Evolutionary conservation across 2,888 invertebrate genomes (phyloP).

Genomic region (Caenorhabditis imperialis): DNA sequence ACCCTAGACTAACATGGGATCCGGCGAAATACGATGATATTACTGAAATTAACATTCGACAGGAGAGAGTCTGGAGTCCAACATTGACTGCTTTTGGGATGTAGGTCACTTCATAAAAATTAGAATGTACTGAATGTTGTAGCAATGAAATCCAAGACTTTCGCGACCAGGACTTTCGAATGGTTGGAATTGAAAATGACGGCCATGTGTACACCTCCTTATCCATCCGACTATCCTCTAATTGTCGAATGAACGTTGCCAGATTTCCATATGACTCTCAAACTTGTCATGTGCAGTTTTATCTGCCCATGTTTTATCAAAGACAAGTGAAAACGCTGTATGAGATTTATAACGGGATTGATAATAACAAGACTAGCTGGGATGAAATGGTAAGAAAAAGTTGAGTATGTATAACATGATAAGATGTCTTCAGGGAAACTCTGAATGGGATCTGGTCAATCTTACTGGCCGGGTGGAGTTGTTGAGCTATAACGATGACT

Average conservation of each 20-base stretch:
- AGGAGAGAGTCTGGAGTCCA: slow-evolving; percentile 27
- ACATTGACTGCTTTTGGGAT: slow-evolving; percentile 18
- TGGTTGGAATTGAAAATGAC: slow-evolving; percentile 1
- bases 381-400: slow-evolving; percentile 5
- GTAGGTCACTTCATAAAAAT: slow-evolving; percentile 6
- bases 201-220: slow-evolving; percentile 11
- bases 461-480: slow-evolving; percentile 7
- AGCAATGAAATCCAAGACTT: slow-evolving; percentile 35
- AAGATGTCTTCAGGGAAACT: slow-evolving; percentile 26
- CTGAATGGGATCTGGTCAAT: slow-evolving; percentile 33
- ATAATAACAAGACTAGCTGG: slow-evolving; percentile 3
- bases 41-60: slow-evolving; percentile 12
- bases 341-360: slow-evolving; percentile 18
- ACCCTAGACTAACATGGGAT: slow-evolving; percentile 27
- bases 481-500: slow-evolving; percentile 14
- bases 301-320: slow-evolving; percentile 13
- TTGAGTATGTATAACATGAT: neutral
- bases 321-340: slow-evolving; percentile 3
- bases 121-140: too few species aligned
- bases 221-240: slow-evolving; percentile 6
- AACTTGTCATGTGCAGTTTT: slow-evolving; percentile 20
- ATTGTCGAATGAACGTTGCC: slow-evolving; percentile 26
- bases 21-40: neutral
- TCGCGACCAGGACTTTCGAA: slow-evolving; percentile 22
- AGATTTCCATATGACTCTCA: slow-evolving; percentile 39